A percentile compares a stretch with the other conserved stretches of the same genome.
These are phyloP conservation scores for Brachystomella parvula DNA, from an alignment of 1,140 invertebrate species.

Conservation along the genomic window DNA sequence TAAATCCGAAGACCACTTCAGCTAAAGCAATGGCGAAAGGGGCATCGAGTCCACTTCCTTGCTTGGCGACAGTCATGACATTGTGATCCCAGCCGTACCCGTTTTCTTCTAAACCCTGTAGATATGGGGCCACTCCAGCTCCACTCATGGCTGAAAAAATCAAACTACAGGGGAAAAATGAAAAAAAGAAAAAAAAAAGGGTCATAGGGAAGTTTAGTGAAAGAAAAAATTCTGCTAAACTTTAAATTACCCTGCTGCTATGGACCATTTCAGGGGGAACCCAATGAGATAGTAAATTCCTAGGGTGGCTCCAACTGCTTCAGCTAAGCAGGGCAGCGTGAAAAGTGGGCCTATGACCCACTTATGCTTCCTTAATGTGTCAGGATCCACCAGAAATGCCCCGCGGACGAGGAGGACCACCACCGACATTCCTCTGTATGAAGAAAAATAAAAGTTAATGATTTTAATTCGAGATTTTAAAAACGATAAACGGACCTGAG, in stretches of 20 bases:
- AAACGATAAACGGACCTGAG: conserved; percentile 16
- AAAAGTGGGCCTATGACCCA: conserved; percentile 32
- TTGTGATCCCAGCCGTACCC: conserved; percentile 16
- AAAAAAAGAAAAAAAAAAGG: neutral
- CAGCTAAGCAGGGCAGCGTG: conserved; percentile 19
- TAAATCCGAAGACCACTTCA: conserved; percentile 27
- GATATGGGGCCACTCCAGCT: conserved; percentile 20
- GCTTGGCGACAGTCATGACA: conserved; percentile 26
- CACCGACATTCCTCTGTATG: conserved; percentile 28
- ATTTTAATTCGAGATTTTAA: conserved; percentile 1
- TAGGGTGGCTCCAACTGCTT: conserved; percentile 19
- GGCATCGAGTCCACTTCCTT: conserved; percentile 33
- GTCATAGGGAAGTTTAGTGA: neutral
- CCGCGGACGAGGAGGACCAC: conserved; percentile 29
- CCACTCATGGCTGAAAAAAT: conserved; percentile 32
- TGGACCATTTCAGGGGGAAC: conserved; percentile 23
- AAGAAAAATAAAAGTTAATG: neutral
- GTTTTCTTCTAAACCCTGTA: conserved; percentile 15
- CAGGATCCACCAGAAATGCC: conserved; percentile 25
- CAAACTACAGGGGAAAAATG: conserved; percentile 12
- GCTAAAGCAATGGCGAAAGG: conserved; percentile 31
- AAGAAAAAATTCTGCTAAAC: conserved; percentile 9
- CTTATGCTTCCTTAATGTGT: conserved; percentile 18
- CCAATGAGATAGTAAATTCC: conserved; percentile 22
- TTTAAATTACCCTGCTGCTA: conserved; percentile 29